Evolutionary conservation across 2,888 invertebrate species (phyloP).

Genomic region (Diplazon laetatorius): DNA sequence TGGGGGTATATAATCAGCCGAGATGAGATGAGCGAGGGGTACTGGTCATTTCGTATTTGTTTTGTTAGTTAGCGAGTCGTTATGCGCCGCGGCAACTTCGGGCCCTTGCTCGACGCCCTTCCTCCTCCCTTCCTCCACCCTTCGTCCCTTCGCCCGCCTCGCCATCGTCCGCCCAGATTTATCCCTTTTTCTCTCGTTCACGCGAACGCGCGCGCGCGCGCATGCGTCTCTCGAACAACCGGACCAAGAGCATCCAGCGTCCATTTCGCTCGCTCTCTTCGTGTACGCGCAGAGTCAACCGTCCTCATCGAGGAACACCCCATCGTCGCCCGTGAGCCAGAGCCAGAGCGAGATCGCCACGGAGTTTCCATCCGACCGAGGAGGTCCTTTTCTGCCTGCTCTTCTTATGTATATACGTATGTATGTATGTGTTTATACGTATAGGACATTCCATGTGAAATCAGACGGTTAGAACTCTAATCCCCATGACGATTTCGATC

Average conservation of each 20-base stretch:
- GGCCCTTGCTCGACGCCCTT: conserved; percentile 20
- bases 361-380: background rate
- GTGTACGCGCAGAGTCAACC: conserved; percentile 35
- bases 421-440: no score
- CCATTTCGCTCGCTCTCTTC: conserved; percentile 13
- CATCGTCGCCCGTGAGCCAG: background rate
- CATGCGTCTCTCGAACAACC: background rate
- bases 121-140: background rate
- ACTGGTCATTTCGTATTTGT: conserved; percentile 76
- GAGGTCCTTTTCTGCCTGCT: conserved; percentile 8
- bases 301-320: background rate
- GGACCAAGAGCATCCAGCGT: conserved; percentile 26
- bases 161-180: conserved; percentile 55
- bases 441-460: no score
- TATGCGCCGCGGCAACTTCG: conserved; percentile 67
- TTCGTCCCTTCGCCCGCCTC: conserved; percentile 52
- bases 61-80: conserved; percentile 80
- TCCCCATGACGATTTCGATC: no score
- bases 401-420: no score
- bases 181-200: conserved; percentile 61
- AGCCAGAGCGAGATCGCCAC: background rate
- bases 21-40: conserved; percentile 75
- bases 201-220: no score
- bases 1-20: conserved; percentile 79
- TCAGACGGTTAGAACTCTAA: no score